These are phyloP conservation scores for Chionoecetes opilio DNA, from an alignment of 1,140 invertebrate genomes.

Conservation along the genomic window DNA sequence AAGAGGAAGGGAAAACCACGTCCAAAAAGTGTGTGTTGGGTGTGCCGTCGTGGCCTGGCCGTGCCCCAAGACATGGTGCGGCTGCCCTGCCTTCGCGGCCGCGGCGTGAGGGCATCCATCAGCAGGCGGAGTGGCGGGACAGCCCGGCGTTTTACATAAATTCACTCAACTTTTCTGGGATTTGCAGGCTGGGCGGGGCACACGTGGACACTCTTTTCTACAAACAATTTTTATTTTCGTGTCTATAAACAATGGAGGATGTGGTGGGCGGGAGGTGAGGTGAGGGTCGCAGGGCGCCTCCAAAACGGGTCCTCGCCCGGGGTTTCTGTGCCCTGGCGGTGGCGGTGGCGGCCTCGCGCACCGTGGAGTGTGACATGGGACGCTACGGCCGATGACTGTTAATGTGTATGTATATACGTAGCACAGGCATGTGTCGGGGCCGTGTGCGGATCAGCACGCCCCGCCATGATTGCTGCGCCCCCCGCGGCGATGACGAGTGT, in stretches of 20 bases:
- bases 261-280: background rate
- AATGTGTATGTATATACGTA: background rate
- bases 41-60: background rate
- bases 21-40: background rate
- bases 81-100: background rate
- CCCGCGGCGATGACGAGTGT: conserved; percentile 13
- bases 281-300: background rate
- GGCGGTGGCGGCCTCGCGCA: background rate
- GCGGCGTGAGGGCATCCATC: conserved; percentile 23
- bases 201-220: conserved; percentile 6
- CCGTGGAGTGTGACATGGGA: background rate
- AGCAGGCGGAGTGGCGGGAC: conserved; percentile 10
- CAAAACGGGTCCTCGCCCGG: background rate
- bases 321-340: background rate
- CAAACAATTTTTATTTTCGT: background rate
- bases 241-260: background rate
- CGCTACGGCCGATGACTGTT: background rate
- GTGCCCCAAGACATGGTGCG: background rate
- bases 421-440: no score
- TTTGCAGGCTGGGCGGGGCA: background rate
- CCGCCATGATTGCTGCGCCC: background rate
- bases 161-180: background rate
- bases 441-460: background rate
- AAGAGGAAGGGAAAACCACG: background rate
- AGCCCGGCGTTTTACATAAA: conserved; percentile 28